phyloP scores from a whole-genome alignment of 2,888 invertebrate genomes.

The Drosophila longiperda region DNA sequence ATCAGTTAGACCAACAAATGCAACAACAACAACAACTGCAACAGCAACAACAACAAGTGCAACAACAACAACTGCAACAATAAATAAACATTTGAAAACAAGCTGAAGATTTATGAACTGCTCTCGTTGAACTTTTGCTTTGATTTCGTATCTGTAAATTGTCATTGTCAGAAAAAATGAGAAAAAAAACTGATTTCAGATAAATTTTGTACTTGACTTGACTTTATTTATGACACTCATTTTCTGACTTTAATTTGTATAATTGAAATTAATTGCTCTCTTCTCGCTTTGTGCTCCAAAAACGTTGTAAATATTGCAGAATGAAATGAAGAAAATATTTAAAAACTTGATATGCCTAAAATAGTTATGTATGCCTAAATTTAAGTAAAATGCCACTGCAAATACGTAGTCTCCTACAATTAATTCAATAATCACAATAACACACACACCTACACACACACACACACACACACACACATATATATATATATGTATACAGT shows the following conservation, averaged over 20 bases:
- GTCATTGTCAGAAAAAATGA: not conserved
- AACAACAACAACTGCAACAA: conserved; percentile 19
- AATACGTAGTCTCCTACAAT: conserved; percentile 60
- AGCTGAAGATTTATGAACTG: conserved; percentile 48
- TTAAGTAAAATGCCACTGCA: conserved; percentile 60
- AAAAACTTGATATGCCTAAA: conserved; percentile 54
- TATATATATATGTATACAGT: conserved; percentile 18
- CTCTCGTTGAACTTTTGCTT: conserved; percentile 25
- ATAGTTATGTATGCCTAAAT: conserved; percentile 38
- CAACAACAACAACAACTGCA: conserved; percentile 8
- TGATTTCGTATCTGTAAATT: conserved; percentile 11
- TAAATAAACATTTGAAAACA: conserved; percentile 12
- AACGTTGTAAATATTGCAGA: conserved; percentile 43
- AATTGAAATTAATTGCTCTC: not conserved
- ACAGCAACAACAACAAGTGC: conserved; percentile 16
- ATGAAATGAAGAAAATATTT: not conserved
- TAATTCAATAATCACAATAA: conserved; percentile 62
- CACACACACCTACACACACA: not conserved
- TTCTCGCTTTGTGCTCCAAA: not conserved
- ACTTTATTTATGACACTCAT: conserved; percentile 2
- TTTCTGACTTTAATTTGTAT: not conserved
- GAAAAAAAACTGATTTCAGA: not conserved
- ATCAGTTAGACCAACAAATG: conserved; percentile 61
- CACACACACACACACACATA: conserved; percentile 22
- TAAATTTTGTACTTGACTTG: not conserved